Evolutionary conservation across 1,140 invertebrate genomes (phyloP).

Genomic region (Mya arenaria): DNA sequence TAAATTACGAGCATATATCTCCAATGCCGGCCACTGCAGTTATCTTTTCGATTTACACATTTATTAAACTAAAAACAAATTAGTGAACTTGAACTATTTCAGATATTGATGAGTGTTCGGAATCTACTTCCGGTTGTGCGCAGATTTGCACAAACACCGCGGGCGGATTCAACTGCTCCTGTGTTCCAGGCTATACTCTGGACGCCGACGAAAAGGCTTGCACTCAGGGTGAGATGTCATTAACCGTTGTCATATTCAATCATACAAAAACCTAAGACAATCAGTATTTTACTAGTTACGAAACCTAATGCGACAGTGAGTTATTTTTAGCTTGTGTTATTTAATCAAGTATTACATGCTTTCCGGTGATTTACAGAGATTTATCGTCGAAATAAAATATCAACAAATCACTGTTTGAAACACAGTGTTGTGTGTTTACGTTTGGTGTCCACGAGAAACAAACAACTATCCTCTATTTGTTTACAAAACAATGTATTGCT

Average conservation of each 20-base stretch:
- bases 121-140: conserved; percentile 80
- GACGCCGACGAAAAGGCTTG: neutral
- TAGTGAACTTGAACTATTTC: neutral
- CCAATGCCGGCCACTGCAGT: neutral
- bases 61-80: neutral
- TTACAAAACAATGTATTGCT: no score
- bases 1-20: neutral
- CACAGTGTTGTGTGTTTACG: no score
- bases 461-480: no score
- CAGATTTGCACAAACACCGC: conserved; percentile 65
- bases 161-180: conserved; percentile 63
- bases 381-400: no score
- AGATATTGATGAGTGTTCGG: conserved; percentile 80
- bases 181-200: conserved; percentile 37
- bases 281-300: no score
- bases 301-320: neutral
- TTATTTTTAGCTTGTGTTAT: neutral
- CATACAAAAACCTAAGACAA: neutral
- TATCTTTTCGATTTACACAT: neutral
- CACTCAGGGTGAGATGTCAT: no score
- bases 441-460: no score
- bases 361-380: no score
- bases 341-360: no score
- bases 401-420: no score
- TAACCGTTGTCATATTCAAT: neutral